Evolutionary conservation across 2,797 vertebrate species (phyloP).

Genomic region (Thripadectes ignobilis): DNA sequence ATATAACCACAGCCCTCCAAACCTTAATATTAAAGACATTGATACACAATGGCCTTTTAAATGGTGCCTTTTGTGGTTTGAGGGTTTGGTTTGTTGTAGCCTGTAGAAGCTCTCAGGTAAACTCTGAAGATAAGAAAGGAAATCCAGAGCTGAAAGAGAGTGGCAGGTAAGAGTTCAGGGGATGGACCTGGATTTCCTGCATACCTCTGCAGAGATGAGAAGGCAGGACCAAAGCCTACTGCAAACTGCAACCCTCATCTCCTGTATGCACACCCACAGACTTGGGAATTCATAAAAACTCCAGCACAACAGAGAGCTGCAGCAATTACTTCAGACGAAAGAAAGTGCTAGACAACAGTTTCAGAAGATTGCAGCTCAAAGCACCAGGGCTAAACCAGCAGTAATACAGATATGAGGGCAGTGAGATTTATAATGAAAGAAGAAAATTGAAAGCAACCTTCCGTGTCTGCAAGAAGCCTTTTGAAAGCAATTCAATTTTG

Average conservation of each 20-base stretch:
- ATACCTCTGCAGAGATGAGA: not conserved
- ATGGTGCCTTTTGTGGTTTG: not conserved
- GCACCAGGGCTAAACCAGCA: not conserved
- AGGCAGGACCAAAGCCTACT: not conserved
- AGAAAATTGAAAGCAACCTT: not conserved
- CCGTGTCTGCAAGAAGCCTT: not conserved
- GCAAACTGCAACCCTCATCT: not conserved
- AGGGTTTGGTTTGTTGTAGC: not conserved
- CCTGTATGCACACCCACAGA: not conserved
- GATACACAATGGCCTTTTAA: not conserved
- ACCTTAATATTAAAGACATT: not conserved
- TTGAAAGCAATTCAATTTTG: not conserved
- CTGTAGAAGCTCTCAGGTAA: not conserved
- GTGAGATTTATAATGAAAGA: not conserved
- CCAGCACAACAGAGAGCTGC: not conserved
- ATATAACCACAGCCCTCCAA: not conserved
- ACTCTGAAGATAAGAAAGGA: not conserved
- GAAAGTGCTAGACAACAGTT: not conserved
- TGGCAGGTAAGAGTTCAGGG: not conserved
- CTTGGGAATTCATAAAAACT: not conserved
- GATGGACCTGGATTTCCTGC: not conserved
- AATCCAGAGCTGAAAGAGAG: not conserved
- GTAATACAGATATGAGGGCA: accelerated
- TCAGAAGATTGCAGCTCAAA: not conserved
- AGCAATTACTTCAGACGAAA: not conserved